These are phyloP conservation scores for Drosophila baimaii DNA, from an alignment of 1,140 invertebrate genomes.

Conservation along the genomic window DNA sequence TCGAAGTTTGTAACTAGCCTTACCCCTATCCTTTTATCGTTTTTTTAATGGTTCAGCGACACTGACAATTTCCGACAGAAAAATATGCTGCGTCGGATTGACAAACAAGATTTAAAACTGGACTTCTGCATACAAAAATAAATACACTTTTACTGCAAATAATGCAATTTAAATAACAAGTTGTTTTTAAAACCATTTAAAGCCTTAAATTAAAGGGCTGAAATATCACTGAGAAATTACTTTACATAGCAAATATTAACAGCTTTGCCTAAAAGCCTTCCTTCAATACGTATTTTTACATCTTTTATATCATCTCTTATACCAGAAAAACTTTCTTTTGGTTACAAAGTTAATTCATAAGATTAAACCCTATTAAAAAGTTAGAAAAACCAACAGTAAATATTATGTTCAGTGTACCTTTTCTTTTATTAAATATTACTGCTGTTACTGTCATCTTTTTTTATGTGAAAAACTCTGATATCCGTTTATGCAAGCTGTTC, in stretches of 20 bases:
- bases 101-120: neutral
- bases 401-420: neutral
- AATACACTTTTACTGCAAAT: neutral
- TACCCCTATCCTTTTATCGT: neutral
- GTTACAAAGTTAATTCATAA: too few species aligned
- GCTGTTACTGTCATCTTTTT: neutral
- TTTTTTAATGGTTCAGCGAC: neutral
- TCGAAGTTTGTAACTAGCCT: neutral
- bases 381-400: too few species aligned
- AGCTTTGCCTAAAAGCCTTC: neutral
- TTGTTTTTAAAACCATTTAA: neutral
- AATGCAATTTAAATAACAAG: too few species aligned
- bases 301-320: too few species aligned
- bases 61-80: constrained; percentile 2
- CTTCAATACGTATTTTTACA: too few species aligned
- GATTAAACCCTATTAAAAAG: neutral
- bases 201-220: neutral
- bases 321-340: too few species aligned
- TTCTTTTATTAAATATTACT: neutral
- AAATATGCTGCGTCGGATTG: neutral
- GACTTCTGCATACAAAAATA: neutral
- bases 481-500: constrained; percentile 12
- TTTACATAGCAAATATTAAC: neutral
- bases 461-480: neutral
- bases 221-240: neutral